phyloP scores from a whole-genome alignment of 2,888 invertebrate genomes.

The Theretra japonica region DNA sequence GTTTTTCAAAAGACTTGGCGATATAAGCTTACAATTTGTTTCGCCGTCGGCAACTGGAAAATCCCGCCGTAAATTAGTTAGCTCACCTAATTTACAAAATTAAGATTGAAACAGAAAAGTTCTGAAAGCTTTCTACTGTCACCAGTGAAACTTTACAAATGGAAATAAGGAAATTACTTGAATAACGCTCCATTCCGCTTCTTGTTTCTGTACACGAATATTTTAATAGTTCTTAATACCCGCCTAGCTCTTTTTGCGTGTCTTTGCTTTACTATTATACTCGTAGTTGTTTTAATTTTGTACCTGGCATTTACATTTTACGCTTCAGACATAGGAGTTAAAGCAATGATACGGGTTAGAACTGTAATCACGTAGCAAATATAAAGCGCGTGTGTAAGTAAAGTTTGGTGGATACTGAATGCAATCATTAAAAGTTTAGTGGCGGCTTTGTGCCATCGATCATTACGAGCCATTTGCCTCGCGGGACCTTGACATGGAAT shows the following conservation, averaged over 20 bases:
- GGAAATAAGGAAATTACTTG: slow-evolving; percentile 20
- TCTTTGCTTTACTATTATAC: no score
- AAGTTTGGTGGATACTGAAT: slow-evolving; percentile 40
- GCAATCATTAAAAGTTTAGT: slow-evolving; percentile 47
- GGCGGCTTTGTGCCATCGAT: slow-evolving; percentile 40
- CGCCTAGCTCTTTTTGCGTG: neutral
- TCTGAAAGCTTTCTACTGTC: slow-evolving; percentile 62
- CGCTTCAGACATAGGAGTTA: neutral
- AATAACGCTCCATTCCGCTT: neutral
- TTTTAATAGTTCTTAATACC: neutral
- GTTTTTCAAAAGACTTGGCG: slow-evolving; percentile 31
- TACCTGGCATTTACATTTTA: no score
- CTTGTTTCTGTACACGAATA: neutral
- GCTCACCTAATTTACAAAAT: slow-evolving; percentile 51
- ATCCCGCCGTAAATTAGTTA: slow-evolving; percentile 49
- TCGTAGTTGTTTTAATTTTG: no score
- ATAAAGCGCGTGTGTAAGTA: slow-evolving; percentile 36
- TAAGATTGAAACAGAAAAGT: slow-evolving; percentile 55
- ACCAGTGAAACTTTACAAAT: slow-evolving; percentile 38
- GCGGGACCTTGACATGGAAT: slow-evolving; percentile 42
- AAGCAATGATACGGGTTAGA: neutral
- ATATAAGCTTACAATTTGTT: slow-evolving; percentile 39
- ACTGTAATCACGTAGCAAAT: slow-evolving; percentile 2
- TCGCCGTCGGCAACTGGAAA: slow-evolving; percentile 31
- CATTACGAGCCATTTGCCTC: slow-evolving; percentile 36